Conservation (phyloP, 2,888 invertebrate species). For the Drosophila trichaetosa region DNA sequence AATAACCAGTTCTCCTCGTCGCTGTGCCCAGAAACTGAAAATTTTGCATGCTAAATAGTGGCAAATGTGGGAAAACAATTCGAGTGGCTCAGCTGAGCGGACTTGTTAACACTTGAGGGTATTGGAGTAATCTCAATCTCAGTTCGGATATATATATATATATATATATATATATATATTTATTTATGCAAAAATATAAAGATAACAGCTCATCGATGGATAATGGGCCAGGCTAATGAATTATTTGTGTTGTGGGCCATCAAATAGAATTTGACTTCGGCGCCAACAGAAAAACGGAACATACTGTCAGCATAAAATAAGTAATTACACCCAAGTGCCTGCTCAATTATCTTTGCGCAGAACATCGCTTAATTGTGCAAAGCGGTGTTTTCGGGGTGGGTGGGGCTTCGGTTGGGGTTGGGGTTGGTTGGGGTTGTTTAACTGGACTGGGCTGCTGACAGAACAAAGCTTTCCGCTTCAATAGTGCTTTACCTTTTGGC, state of each 20-base stretch:
- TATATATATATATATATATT: slow-evolving; percentile 30
- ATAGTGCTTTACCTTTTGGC: slow-evolving; percentile 54
- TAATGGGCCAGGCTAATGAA: slow-evolving; percentile 39
- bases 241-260: slow-evolving; percentile 29
- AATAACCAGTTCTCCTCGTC: slow-evolving; percentile 4
- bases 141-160: slow-evolving; percentile 32
- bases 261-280: slow-evolving; percentile 63
- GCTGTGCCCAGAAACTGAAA: slow-evolving; percentile 9
- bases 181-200: neutral
- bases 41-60: slow-evolving; percentile 68
- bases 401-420: neutral
- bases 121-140: slow-evolving; percentile 57
- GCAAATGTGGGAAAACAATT: slow-evolving; percentile 37
- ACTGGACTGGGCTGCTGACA: slow-evolving; percentile 22
- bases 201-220: slow-evolving; percentile 7
- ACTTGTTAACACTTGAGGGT: slow-evolving; percentile 70
- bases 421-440: neutral
- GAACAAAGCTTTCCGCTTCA: slow-evolving; percentile 69
- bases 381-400: slow-evolving; percentile 4
- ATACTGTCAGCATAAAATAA: slow-evolving; percentile 75
- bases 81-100: slow-evolving; percentile 31
- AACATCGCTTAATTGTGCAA: slow-evolving; percentile 74
- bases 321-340: slow-evolving; percentile 84
- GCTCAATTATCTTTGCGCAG: slow-evolving; percentile 82
- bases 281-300: neutral